Evolutionary conservation across 2,797 vertebrate genomes (phyloP), one percentile per base, ranked within the genome.

Genomic region (Coranthus polyacanthus): DNA sequence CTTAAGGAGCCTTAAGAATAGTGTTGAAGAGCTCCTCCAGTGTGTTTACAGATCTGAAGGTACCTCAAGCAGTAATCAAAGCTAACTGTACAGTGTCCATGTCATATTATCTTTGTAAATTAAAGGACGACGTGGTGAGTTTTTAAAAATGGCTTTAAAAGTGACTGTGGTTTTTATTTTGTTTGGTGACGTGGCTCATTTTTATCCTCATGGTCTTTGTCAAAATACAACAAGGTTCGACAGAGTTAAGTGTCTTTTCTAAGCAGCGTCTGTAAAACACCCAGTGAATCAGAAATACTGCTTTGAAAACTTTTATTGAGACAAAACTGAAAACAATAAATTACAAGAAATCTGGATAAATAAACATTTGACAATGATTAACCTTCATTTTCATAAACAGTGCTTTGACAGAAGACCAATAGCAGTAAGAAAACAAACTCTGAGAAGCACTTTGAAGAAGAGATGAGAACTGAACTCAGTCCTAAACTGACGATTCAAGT

Each of bases 331-430:
- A 75, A 85, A 80, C 47, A 84, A 91, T 90, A 91, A 91, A 89
- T 92, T 84, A 92, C 81, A 88, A 78, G 66, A 84, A 87, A 84
- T 79, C 22, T 68, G 55, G 68, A 85, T 87, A 84, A 91, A 91
- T 92, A 92, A 90, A 91, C 86, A 91, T 68, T 56, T 20, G 58
- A 46, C 36, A 62, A 56, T 68, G 72, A 63, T 32, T 74, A 49
- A 39, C 72, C 60, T 86, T 72, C 47, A 63, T 76, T 78, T 78
- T 45, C 42, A 83, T 43, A 5, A 55, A 78, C 75, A 78, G 72
- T 64, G 60, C 68, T 79, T 75, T 56, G 79, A 88, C 68, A 32
- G 21, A 55, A 68, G 51, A 80, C 20, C 39, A 59, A 78, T 45
- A 76, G 73, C 49, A 68, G 61, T 59, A 69, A 61, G 64, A 64